Evolutionary conservation across 2,888 invertebrate species (phyloP).

Genomic region (Ctenicera cuprea): DNA sequence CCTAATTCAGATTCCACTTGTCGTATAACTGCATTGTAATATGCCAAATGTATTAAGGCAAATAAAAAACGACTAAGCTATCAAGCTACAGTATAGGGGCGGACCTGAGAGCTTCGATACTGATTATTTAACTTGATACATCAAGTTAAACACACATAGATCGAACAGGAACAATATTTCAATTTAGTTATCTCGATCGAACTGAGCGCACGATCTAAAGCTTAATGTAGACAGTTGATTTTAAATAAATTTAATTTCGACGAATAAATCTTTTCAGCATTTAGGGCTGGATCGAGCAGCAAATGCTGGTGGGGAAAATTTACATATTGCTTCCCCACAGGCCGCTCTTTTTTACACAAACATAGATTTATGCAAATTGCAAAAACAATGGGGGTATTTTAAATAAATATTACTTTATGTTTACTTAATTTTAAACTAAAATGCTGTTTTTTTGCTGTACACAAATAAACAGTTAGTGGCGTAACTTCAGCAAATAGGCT

Average conservation of each 20-base stretch:
- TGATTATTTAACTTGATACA: constrained; percentile 28
- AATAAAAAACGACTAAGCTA: constrained; percentile 22
- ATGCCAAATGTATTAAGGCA: constrained; percentile 17
- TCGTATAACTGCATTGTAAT: constrained; percentile 19
- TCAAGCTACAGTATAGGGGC: constrained; percentile 33
- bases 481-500: too few species aligned
- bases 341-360: too few species aligned
- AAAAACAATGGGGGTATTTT: too few species aligned
- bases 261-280: too few species aligned
- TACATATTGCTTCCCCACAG: too few species aligned
- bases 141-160: constrained; percentile 33
- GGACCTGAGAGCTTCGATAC: constrained; percentile 22
- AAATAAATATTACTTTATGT: too few species aligned
- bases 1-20: constrained; percentile 17
- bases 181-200: constrained; percentile 29
- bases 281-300: too few species aligned
- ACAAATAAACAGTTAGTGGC: too few species aligned
- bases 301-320: too few species aligned
- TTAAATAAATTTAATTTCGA: not conserved
- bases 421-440: too few species aligned
- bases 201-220: constrained; percentile 18
- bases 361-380: too few species aligned
- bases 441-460: too few species aligned
- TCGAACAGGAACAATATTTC: constrained; percentile 33
- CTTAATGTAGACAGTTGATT: not conserved